These are phyloP conservation scores for Agrotis puta DNA, from an alignment of 2,888 invertebrate species.

Conservation along the genomic window DNA sequence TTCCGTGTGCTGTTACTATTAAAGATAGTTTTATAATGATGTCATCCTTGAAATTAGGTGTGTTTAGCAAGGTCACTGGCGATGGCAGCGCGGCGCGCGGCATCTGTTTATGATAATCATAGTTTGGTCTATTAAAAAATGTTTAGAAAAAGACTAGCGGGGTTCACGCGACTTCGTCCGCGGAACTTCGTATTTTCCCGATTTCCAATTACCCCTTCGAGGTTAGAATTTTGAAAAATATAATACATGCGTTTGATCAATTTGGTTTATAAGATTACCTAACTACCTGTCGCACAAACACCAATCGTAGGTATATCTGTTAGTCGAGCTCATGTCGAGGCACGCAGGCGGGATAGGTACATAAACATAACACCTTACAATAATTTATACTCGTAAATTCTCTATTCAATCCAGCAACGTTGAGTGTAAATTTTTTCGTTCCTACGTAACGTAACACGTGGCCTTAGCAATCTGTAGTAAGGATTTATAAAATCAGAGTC, in stretches of 20 bases:
- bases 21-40: conserved; percentile 15
- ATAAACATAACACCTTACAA: too few species aligned
- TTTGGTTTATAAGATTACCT: not conserved
- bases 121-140: conserved; percentile 9
- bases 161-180: too few species aligned
- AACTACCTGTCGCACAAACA: too few species aligned
- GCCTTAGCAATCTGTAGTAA: conserved; percentile 16
- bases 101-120: not conserved
- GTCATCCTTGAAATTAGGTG: not conserved
- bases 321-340: too few species aligned
- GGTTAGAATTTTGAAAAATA: too few species aligned
- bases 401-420: not conserved
- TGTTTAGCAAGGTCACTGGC: conserved; percentile 30
- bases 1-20: accelerated
- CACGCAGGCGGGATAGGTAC: too few species aligned
- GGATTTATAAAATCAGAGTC: not conserved
- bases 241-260: too few species aligned
- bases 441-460: conserved; percentile 24
- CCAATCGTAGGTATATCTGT: too few species aligned
- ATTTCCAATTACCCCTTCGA: too few species aligned
- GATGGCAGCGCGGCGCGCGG: too few species aligned
- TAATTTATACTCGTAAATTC: too few species aligned
- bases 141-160: not conserved
- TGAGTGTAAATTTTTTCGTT: conserved; percentile 11
- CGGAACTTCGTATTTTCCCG: too few species aligned